Percentiles rank a stretch among this genome's conserved stretches.
Evolutionary conservation across 2,888 invertebrate genomes (phyloP).

Genomic region (Drosophila hamatofila): DNA sequence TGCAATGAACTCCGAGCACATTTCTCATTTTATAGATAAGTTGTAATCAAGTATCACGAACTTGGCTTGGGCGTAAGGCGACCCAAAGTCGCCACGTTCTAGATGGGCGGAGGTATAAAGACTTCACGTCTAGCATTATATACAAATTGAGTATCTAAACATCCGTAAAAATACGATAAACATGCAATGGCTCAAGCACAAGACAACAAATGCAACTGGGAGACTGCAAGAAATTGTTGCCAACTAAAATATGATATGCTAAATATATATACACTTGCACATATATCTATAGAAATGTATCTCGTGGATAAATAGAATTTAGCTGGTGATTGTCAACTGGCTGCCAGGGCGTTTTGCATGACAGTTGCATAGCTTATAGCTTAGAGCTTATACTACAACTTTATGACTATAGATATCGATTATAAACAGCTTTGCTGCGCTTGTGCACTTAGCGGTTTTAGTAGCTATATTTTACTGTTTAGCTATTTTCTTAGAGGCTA

Average conservation of each 20-base stretch:
- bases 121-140: constrained; percentile 58
- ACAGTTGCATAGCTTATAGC: constrained; percentile 50
- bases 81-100: constrained; percentile 30
- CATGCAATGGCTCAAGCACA: constrained; percentile 50
- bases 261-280: constrained; percentile 13
- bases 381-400: constrained; percentile 5
- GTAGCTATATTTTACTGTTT: constrained; percentile 5
- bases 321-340: constrained; percentile 46
- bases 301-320: constrained; percentile 62
- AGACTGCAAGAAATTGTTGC: constrained; percentile 51
- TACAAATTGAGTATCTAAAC: constrained; percentile 79
- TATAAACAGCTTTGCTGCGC: background rate
- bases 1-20: constrained; percentile 69
- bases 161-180: constrained; percentile 63
- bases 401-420: constrained; percentile 10
- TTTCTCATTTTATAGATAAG: constrained; percentile 67
- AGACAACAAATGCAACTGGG: constrained; percentile 30
- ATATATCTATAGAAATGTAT: constrained; percentile 49
- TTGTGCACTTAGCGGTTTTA: constrained; percentile 18
- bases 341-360: constrained; percentile 53
- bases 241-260: constrained; percentile 59
- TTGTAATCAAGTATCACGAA: constrained; percentile 80
- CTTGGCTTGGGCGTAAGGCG: constrained; percentile 36
- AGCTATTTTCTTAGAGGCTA: background rate
- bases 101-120: constrained; percentile 15